A percentile compares a stretch with the other conserved stretches of the same genome.
Evolutionary conservation across 1,140 invertebrate genomes (phyloP).

Genomic region (Drosophila persimilis): DNA sequence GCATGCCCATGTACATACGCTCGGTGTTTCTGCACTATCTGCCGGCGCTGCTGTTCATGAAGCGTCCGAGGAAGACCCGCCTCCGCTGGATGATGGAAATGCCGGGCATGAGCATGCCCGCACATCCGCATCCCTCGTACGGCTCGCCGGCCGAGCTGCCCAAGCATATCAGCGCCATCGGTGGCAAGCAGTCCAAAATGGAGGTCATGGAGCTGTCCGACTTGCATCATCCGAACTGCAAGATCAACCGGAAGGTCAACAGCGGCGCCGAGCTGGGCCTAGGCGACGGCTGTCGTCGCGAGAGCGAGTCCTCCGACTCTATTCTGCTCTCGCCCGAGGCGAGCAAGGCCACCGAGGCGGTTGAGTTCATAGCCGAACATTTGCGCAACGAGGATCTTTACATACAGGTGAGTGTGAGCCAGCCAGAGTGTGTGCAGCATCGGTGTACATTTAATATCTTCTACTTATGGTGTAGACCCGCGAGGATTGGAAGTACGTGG

Average conservation of each 20-base stretch:
- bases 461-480: slow-evolving; percentile 89
- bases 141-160: slow-evolving; percentile 91
- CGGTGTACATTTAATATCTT: neutral
- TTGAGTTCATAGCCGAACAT: slow-evolving; percentile 99
- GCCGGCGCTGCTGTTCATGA: slow-evolving; percentile 94
- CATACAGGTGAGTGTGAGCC: slow-evolving; percentile 90
- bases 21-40: slow-evolving; percentile 97
- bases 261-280: slow-evolving; percentile 87
- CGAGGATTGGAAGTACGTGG: slow-evolving; percentile 99
- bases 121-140: slow-evolving; percentile 88
- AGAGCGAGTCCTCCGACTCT: slow-evolving; percentile 95
- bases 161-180: slow-evolving; percentile 88
- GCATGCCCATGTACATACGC: slow-evolving; percentile 97
- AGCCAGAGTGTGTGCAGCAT: neutral
- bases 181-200: slow-evolving; percentile 90
- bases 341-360: slow-evolving; percentile 97
- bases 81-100: slow-evolving; percentile 99
- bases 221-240: slow-evolving; percentile 97
- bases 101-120: slow-evolving; percentile 92
- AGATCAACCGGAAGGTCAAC: slow-evolving; percentile 93
- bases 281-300: slow-evolving; percentile 87
- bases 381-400: slow-evolving; percentile 98
- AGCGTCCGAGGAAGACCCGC: slow-evolving; percentile 94
- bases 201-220: slow-evolving; percentile 97
- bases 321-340: slow-evolving; percentile 95